Evolutionary conservation across 2,888 invertebrate genomes (phyloP).

Genomic region (Microplitis deprimator): DNA sequence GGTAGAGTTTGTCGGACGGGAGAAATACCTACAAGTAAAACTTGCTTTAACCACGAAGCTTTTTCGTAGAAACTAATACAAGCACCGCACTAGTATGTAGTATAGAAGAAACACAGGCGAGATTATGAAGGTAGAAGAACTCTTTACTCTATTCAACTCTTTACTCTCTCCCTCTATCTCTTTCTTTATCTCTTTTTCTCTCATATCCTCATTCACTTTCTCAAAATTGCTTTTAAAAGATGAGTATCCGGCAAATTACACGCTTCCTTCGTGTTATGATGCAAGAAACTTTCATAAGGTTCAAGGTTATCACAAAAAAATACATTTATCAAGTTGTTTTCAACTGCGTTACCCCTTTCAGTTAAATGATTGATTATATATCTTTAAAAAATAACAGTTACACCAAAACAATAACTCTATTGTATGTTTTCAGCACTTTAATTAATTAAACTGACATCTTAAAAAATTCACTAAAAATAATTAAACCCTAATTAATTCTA

Average conservation of each 20-base stretch:
- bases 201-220: not conserved
- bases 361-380: not conserved
- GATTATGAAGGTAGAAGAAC: conserved; percentile 6
- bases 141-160: conserved; percentile 17
- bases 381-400: not conserved
- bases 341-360: not conserved
- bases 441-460: not conserved
- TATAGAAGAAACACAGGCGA: not conserved
- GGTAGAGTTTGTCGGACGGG: not conserved
- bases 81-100: not conserved
- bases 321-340: not conserved
- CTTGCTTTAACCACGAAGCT: not conserved
- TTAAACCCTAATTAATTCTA: not conserved
- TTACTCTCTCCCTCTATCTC: conserved; percentile 6
- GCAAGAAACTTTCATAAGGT: conserved; percentile 9
- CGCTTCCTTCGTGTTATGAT: not conserved
- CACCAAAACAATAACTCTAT: not conserved
- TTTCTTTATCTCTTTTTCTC: not conserved
- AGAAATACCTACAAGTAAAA: conserved; percentile 1
- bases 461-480: not conserved
- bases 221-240: conserved; percentile 23
- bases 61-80: not conserved
- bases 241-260: conserved; percentile 22
- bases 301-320: conserved; percentile 15
- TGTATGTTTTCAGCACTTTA: not conserved